These are phyloP conservation scores for Sciurus carolinensis DNA, from an alignment of 2,797 vertebrate species.

Conservation along the genomic window DNA sequence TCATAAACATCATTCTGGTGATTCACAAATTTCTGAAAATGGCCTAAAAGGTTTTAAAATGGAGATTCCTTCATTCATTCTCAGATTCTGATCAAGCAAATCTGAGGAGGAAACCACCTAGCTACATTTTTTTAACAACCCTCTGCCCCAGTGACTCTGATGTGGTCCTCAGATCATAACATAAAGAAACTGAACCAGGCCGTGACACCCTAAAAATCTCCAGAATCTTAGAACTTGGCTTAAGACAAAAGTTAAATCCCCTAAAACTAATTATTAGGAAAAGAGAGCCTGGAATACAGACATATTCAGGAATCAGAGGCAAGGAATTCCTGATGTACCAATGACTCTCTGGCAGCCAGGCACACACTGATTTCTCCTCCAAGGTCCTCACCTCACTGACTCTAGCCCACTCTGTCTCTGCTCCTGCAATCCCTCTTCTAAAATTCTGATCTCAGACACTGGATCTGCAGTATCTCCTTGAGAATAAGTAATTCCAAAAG, in stretches of 20 bases:
- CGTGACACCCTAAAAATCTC: neutral
- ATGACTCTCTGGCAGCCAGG: neutral
- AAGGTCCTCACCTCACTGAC: neutral
- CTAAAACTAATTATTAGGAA: neutral
- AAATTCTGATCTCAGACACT: neutral
- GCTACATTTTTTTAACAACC: neutral
- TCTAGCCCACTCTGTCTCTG: neutral
- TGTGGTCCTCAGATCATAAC: neutral
- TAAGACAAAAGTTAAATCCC: neutral
- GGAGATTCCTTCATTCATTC: neutral
- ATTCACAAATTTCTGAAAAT: conserved; percentile 3
- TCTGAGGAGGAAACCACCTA: neutral
- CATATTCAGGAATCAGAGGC: neutral
- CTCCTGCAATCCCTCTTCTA: neutral
- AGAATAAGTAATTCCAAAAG: neutral
- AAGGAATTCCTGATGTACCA: neutral
- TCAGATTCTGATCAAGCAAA: neutral
- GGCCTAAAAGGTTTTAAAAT: neutral
- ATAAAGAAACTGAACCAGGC: neutral
- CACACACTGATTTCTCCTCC: no score
- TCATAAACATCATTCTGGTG: neutral
- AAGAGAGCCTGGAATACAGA: neutral
- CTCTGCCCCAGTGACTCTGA: neutral
- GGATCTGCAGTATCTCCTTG: neutral
- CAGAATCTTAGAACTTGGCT: neutral